These are phyloP conservation scores for Hemiscyllium ocellatum DNA, from an alignment of 2,113 vertebrate species.

Conservation along the genomic window DNA sequence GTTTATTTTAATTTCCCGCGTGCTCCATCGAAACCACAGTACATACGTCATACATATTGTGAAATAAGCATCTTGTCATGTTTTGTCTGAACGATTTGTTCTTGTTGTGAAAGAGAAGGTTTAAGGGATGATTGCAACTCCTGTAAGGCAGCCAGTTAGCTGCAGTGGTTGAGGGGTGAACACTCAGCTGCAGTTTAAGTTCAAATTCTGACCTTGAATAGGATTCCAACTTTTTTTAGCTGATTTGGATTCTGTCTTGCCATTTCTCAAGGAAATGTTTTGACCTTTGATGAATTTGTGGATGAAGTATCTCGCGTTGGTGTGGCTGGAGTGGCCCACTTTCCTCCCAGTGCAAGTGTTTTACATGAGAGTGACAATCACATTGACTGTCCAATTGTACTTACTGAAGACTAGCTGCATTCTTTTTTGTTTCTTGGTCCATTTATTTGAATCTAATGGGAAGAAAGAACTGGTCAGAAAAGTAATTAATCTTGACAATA, in stretches of 20 bases:
- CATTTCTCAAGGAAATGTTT: not conserved
- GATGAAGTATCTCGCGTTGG: not conserved
- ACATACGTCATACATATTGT: not conserved
- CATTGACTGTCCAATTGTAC: not conserved
- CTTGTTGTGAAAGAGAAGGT: slow-evolving; percentile 14
- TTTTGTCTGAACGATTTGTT: slow-evolving; percentile 23
- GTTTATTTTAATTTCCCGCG: not conserved
- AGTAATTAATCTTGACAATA: not conserved
- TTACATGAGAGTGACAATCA: not conserved
- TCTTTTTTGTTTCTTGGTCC: not conserved
- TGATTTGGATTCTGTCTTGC: not conserved
- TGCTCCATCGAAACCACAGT: not conserved
- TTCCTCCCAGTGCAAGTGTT: not conserved
- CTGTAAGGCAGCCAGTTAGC: slow-evolving; percentile 11
- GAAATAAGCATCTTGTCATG: not conserved
- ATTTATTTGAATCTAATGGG: not conserved
- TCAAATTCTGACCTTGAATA: not conserved
- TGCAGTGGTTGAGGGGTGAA: not conserved
- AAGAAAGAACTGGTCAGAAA: not conserved
- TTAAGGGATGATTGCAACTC: slow-evolving; percentile 17
- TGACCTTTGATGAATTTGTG: not conserved
- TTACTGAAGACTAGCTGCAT: not conserved
- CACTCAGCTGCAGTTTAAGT: not conserved
- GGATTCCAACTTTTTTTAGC: not conserved
- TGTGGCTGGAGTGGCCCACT: not conserved